Base-by-base conservation (phyloP, 2,113 vertebrate genomes). In the Podarcis muralis region DNA sequence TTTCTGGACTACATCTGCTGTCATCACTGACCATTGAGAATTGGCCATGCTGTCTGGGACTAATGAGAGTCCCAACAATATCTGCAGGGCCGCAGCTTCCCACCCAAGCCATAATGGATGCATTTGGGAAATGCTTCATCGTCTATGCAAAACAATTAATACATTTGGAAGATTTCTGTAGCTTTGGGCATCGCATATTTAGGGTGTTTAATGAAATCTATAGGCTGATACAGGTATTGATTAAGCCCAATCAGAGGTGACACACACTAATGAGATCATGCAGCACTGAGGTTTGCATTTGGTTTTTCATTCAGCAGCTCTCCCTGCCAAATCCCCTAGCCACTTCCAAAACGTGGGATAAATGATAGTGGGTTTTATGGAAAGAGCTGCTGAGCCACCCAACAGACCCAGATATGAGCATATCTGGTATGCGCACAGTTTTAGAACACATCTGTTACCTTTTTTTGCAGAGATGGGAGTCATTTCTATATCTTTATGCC, bases 251-350 rank as follows among this genome's bases (percentile, higher is more conserved):
- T 80, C 80, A 59, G 53, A 82, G 53, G 69, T 82, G 86, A 65
- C 68, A 82, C 57, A 65, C 69, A 48, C 69, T 82, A 75, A 81
- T 87, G 35, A 74, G 79, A 87, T 75, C 81, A 76, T 59, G 27
- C 22, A 43, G 59, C 59, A 74, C 59, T 83, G 32, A 88, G 62
- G n/a, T 77, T 88, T 88, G 27, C 12, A 27, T 83, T 71, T 68
- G 27, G 65, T 69, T 69, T 71, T 83, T 71, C 66, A 48, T 84
- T 53, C 8, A 23, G 15, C 82, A 84, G 66, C 40, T 72, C 30
- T 30, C 37, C 68, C n/a, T 57, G 18, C 30, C 16, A 71, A 48
- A 69, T 71, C 40, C 13, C 40, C 27, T 22, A 40, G n/a, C 59
- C 48, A 37, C 7, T 66, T 48, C 65, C 22, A 82, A 25, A 82